Evolutionary conservation across 2,888 invertebrate genomes (phyloP), one percentile per base, ranked within the genome.

Genomic region (Tiphia femorata): DNA sequence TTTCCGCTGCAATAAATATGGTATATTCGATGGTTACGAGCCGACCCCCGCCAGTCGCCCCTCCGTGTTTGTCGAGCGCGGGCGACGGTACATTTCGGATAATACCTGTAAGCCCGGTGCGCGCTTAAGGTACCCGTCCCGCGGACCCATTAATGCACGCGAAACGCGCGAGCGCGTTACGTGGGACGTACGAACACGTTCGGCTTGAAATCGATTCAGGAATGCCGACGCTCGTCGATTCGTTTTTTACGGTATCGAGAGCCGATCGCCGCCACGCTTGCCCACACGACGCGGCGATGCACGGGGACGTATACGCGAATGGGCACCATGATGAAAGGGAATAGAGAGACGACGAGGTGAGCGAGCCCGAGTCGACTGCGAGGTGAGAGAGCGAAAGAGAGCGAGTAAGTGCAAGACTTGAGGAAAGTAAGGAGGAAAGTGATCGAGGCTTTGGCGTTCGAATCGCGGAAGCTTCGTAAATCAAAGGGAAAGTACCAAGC

Each of bases 131-230:
- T 37, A 48, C 46, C 51, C 58, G 65, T 65, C 52, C 37, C 44
- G 27, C 21, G 40, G 42, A 41, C 47, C 33, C 62, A 62, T 65
- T 62, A 62, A 66, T 62, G 52, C 50, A 56, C 53, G 30, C 25
- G 43, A 37, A n/a, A 60, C 60, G 53, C 44, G 60, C 53, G 33
- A 56, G 33, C 43, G 43, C 17, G 49, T 60, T 65, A 60, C 58
- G 48, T 48, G 37, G 50, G 59, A 55, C 51, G 58, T 43, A 41
- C 49, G 42, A 48, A 58, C 62, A 58, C 37, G 58, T 14, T 29
- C 43, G 27, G 23, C 51, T 44, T 49, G 56, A 54, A 64, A 67
- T 64, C 49, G 67, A 67, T 67, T 66, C 67, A 66, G 60, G 67
- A 61, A 65, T 67, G 65, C 55, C 65, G 67, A 49, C 41, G 48